Evolutionary conservation across 2,797 vertebrate species (phyloP).

Genomic region (Chiloscyllium punctatum): DNA sequence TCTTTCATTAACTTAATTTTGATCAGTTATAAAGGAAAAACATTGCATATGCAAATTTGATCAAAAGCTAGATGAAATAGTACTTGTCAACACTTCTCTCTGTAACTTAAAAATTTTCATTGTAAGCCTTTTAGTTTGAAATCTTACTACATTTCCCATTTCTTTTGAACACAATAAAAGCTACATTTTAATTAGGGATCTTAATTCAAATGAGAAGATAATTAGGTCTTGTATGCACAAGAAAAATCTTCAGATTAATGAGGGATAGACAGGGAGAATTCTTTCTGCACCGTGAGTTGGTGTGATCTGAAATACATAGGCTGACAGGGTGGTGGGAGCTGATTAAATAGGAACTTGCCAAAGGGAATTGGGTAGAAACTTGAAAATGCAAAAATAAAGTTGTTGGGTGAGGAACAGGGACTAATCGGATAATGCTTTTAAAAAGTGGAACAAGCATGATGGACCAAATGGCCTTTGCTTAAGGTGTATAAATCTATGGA

Average conservation of each 20-base stretch:
- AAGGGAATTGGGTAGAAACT: not conserved
- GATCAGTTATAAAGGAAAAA: not conserved
- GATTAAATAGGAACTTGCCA: not conserved
- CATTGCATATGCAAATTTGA: not conserved
- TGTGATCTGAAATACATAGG: not conserved
- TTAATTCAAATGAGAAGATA: not conserved
- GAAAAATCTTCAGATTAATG: not conserved
- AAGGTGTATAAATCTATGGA: not conserved
- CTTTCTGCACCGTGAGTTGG: not conserved
- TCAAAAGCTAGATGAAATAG: not conserved
- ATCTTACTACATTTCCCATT: not conserved
- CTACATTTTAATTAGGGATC: constrained; percentile 18
- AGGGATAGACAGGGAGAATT: not conserved
- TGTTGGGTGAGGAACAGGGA: not conserved
- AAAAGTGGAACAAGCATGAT: not conserved
- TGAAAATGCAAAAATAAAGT: not conserved
- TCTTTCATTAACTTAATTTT: constrained; percentile 6
- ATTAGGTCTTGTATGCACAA: constrained; percentile 1
- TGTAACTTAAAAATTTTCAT: not conserved
- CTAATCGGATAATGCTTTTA: not conserved
- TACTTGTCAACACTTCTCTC: not conserved
- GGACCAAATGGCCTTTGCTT: not conserved
- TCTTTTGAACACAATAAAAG: constrained; percentile 15
- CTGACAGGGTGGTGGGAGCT: not conserved
- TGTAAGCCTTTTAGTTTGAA: not conserved